These are phyloP conservation scores for Mormyrus hasselquistii DNA, from an alignment of 2,797 vertebrate genomes.

Conservation along the genomic window DNA sequence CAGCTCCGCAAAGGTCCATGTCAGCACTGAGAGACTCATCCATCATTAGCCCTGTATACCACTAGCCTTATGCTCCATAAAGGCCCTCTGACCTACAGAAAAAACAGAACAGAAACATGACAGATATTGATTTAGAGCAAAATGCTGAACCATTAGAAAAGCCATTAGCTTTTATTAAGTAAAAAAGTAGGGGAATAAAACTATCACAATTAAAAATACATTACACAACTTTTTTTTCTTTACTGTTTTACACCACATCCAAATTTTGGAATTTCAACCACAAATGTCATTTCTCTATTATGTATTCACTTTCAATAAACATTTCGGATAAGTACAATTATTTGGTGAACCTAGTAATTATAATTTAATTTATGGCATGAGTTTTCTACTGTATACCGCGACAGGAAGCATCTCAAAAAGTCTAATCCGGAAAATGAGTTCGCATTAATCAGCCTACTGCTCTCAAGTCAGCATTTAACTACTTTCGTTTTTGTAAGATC, in stretches of 20 bases:
- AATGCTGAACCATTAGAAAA: conserved; percentile 9
- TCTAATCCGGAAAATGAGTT: not conserved
- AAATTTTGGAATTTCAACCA: not conserved
- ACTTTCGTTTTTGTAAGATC: not conserved
- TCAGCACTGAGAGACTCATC: conserved; percentile 13
- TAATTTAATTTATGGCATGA: not conserved
- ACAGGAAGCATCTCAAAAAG: not conserved
- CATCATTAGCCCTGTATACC: conserved; percentile 9
- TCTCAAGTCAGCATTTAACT: not conserved
- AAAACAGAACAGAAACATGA: not conserved
- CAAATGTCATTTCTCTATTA: not conserved
- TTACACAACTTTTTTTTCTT: not conserved
- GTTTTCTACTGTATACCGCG: not conserved
- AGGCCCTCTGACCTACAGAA: conserved; percentile 8
- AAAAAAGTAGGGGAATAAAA: not conserved
- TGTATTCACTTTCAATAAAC: not conserved
- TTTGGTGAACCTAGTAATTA: not conserved
- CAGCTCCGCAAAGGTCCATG: not conserved
- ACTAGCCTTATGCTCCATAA: conserved; percentile 8
- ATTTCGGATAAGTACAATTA: not conserved
- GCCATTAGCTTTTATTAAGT: conserved; percentile 26
- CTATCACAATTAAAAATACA: conserved; percentile 12
- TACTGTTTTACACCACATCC: not conserved
- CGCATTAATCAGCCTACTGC: not conserved
- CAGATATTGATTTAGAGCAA: conserved; percentile 2